Evolutionary conservation across 2,888 invertebrate genomes (phyloP).

Genomic region (Mythimna lalbum): DNA sequence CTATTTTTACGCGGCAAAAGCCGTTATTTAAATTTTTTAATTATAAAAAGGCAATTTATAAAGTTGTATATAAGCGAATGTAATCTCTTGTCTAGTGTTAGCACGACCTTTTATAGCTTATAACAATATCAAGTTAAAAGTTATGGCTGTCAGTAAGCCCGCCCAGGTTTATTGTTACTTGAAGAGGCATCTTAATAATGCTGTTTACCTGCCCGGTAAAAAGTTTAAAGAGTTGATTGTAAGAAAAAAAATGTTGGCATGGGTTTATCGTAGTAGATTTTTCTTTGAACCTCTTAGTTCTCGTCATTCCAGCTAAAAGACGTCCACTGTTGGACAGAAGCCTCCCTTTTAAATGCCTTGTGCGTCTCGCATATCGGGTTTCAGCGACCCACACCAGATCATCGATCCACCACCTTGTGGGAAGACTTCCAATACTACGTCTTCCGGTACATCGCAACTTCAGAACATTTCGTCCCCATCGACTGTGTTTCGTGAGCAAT

Average conservation of each 20-base stretch:
- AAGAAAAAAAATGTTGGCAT: neutral
- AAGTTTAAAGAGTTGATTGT: neutral
- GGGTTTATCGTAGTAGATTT: too few species aligned
- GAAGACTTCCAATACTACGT: too few species aligned
- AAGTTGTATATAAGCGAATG: neutral
- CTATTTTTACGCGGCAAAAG: neutral
- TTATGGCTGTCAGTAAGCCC: constrained; percentile 4
- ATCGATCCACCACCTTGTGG: too few species aligned
- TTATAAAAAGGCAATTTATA: constrained; percentile 1
- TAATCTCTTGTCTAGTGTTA: neutral
- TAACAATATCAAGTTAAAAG: constrained; percentile 22
- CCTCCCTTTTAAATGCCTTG: too few species aligned
- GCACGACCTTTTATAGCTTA: neutral
- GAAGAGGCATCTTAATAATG: constrained; percentile 5
- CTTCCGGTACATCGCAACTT: too few species aligned
- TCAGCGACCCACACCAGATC: too few species aligned
- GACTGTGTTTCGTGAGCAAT: too few species aligned
- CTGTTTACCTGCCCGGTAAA: neutral
- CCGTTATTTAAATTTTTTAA: neutral
- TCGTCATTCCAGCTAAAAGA: neutral
- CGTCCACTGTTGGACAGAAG: too few species aligned
- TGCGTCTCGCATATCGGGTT: too few species aligned
- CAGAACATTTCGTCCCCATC: too few species aligned
- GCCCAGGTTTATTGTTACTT: constrained; percentile 13
- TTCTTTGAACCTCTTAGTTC: too few species aligned